These are phyloP conservation scores for Leucopternis melanops DNA, from an alignment of 2,113 vertebrate genomes.

Conservation along the genomic window DNA sequence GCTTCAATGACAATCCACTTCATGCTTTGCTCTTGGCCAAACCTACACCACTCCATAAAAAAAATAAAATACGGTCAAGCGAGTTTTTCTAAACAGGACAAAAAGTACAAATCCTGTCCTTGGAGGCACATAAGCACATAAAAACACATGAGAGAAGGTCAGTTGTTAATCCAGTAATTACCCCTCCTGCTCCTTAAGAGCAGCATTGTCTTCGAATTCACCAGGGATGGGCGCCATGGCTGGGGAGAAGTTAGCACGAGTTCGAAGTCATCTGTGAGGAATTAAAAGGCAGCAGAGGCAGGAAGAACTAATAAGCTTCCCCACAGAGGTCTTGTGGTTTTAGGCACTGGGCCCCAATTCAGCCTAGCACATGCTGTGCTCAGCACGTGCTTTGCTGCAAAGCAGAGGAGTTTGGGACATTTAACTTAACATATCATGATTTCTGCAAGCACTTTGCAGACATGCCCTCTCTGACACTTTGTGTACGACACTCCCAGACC, in stretches of 20 bases:
- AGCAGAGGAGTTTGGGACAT: neutral
- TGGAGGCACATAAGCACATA: neutral
- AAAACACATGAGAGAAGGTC: neutral
- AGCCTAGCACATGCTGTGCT: neutral
- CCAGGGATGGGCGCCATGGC: neutral
- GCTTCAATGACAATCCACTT: neutral
- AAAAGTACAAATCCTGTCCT: neutral
- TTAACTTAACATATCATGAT: rapidly evolving
- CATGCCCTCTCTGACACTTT: neutral
- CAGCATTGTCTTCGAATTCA: neutral
- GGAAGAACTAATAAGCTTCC: neutral
- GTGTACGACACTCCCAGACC: neutral
- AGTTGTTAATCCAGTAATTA: neutral
- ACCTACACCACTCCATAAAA: neutral
- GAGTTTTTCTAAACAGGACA: neutral
- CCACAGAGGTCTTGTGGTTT: neutral
- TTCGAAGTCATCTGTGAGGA: neutral
- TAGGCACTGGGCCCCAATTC: neutral
- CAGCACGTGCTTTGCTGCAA: neutral
- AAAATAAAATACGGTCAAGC: neutral
- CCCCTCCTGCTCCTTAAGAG: neutral
- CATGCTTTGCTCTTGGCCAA: neutral
- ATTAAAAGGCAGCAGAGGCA: neutral
- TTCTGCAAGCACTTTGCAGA: neutral
- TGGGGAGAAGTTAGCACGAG: neutral